Evolutionary conservation across 2,113 vertebrate species (phyloP).

Genomic region (Acinonyx jubatus): DNA sequence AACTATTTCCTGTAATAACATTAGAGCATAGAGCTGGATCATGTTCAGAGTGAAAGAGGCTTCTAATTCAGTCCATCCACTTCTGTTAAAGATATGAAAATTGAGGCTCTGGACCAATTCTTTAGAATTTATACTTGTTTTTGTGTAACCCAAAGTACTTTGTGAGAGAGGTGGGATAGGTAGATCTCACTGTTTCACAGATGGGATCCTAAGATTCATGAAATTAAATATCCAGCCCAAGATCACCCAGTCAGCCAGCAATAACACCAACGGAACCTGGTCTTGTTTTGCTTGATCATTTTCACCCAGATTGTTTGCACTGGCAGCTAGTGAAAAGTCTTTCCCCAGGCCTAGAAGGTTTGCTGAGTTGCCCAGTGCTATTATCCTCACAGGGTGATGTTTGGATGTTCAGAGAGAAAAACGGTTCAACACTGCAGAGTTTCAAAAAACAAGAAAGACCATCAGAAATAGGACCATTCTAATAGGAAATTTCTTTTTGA

Average conservation of each 20-base stretch:
- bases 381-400: not conserved
- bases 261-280: not conserved
- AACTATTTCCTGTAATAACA: not conserved
- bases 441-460: not conserved
- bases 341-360: not conserved
- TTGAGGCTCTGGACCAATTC: not conserved
- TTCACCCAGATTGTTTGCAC: not conserved
- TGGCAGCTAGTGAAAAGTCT: not conserved
- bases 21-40: not conserved
- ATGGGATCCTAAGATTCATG: not conserved
- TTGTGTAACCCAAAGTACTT: not conserved
- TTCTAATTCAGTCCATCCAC: not conserved
- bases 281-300: not conserved
- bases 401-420: not conserved
- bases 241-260: not conserved
- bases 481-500: not conserved
- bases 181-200: not conserved
- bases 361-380: not conserved
- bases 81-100: not conserved
- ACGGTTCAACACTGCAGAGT: not conserved
- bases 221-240: not conserved
- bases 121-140: not conserved
- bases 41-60: not conserved
- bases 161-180: not conserved
- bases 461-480: not conserved